These are phyloP conservation scores for Cotesia typhae DNA, from an alignment of 1,140 invertebrate genomes.

Conservation along the genomic window DNA sequence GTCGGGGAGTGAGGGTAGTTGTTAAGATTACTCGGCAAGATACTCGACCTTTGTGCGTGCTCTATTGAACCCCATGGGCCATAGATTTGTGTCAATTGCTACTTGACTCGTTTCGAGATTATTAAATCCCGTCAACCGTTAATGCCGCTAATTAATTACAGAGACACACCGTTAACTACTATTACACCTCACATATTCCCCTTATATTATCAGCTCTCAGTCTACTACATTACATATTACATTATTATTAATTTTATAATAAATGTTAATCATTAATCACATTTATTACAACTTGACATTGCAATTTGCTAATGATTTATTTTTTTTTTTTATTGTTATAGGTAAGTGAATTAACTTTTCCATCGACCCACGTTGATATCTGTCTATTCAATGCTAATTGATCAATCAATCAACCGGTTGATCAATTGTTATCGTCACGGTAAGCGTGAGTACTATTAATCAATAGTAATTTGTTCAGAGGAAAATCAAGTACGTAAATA, in stretches of 20 bases:
- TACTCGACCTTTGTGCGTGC: slow-evolving; percentile 39
- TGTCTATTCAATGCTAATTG: no score
- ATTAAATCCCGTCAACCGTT: slow-evolving; percentile 14
- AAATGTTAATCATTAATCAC: slow-evolving; percentile 1
- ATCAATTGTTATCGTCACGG: no score
- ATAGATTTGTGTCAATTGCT: slow-evolving; percentile 31
- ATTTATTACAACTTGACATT: slow-evolving; percentile 6
- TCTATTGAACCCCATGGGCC: slow-evolving; percentile 21
- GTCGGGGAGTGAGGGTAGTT: slow-evolving; percentile 26
- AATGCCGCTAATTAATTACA: slow-evolving; percentile 21
- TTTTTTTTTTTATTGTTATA: slow-evolving; percentile 44
- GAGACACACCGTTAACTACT: not conserved
- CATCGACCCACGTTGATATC: not conserved
- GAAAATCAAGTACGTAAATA: no score
- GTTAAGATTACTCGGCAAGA: slow-evolving; percentile 48
- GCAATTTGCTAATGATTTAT: slow-evolving; percentile 16
- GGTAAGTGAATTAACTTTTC: slow-evolving; percentile 43
- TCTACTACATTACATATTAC: not conserved
- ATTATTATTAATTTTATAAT: not conserved
- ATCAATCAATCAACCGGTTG: no score
- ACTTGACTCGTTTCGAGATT: slow-evolving; percentile 32
- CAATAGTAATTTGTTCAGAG: no score
- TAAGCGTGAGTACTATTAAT: no score
- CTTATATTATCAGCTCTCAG: not conserved
- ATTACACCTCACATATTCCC: not conserved